Conservation (phyloP, 2,113 vertebrate species). For the Pongo pygmaeus region DNA sequence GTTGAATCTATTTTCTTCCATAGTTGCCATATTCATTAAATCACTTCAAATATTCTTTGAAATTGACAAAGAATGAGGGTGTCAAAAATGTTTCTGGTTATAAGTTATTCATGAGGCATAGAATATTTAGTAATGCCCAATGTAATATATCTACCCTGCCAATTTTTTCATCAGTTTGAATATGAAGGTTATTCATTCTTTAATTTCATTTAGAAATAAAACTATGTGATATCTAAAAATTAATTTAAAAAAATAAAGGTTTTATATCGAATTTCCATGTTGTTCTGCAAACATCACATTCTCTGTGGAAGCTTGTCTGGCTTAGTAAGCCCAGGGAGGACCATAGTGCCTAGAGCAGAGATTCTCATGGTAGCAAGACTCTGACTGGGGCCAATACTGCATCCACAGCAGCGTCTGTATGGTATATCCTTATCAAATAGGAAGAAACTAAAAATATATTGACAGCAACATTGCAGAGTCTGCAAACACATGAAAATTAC, state of each 20-base stretch:
- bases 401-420: not conserved
- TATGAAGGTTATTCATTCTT: not conserved
- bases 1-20: not conserved
- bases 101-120: not conserved
- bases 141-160: not conserved
- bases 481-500: too few relatives aligned
- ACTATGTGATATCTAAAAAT: not conserved
- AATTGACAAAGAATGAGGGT: not conserved
- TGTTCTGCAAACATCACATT: not conserved
- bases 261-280: not conserved
- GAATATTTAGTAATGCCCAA: not conserved
- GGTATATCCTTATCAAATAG: not conserved
- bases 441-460: not conserved
- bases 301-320: not conserved
- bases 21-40: not conserved
- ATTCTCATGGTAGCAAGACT: not conserved
- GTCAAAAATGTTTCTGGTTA: not conserved
- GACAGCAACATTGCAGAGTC: not conserved
- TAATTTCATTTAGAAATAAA: conserved; percentile 5
- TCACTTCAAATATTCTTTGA: not conserved
- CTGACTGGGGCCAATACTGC: not conserved
- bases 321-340: not conserved
- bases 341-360: not conserved
- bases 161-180: not conserved
- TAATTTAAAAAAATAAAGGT: not conserved